A percentile compares a stretch with the other conserved stretches of the same genome.
phyloP scores from a whole-genome alignment of 35 echinoderm and acorn worm genomes.

The Apostichopus parvimensis region DNA sequence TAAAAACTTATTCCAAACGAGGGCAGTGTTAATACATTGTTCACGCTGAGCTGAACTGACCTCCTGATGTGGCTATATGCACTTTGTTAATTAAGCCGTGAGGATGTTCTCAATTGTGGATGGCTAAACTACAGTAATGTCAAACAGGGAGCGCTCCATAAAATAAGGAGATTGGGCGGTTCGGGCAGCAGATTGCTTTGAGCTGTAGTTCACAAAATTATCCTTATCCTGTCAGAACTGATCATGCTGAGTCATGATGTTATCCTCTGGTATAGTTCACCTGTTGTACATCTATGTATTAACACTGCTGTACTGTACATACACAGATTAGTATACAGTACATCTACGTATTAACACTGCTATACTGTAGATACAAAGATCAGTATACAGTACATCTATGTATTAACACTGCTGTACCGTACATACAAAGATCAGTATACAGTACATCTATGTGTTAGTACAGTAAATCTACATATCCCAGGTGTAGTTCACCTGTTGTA shows the following conservation, averaged over 20 bases:
- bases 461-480: too few relatives aligned
- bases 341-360: too few relatives aligned
- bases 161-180: neutral
- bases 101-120: neutral
- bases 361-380: too few relatives aligned
- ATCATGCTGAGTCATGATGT: neutral
- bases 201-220: neutral
- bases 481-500: too few relatives aligned
- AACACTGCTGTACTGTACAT: too few relatives aligned
- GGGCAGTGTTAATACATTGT: neutral
- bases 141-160: neutral
- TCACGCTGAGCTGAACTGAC: too few relatives aligned
- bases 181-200: neutral
- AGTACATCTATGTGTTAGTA: too few relatives aligned
- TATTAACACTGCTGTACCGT: too few relatives aligned
- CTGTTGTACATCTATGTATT: neutral
- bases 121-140: neutral
- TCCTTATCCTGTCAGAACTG: neutral
- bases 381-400: too few relatives aligned
- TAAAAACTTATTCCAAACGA: neutral
- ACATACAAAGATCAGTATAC: too few relatives aligned
- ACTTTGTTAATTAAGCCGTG: neutral
- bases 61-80: neutral
- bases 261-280: neutral
- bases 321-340: too few relatives aligned